Evolutionary conservation across 2,113 vertebrate species (phyloP), one percentile per base, ranked within the genome.

Genomic region (Origma solitaria): DNA sequence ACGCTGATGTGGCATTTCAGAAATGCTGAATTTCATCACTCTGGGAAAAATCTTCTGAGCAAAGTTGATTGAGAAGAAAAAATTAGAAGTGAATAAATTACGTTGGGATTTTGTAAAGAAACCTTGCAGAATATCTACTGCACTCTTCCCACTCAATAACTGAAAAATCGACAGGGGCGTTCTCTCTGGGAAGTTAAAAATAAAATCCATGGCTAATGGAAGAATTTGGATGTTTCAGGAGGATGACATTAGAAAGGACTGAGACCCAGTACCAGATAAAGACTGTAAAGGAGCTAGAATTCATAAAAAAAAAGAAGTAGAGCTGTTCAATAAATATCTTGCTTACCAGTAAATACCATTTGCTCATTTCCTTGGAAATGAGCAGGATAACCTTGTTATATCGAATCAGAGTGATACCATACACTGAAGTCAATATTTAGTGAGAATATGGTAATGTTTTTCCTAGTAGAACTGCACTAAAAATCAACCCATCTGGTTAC

Each of bases 101-200:
- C 77, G 75, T 10, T 21, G 10, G 28, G 40, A n/a, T 35, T 86
- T 89, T 94, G 19, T 85, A 60, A 87, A 64, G 73, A 78, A 82
- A 61, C 7, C 13, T 88, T 83, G 58, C 21, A 90, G 81, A 90
- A 53, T 56, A 62, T 50, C 78, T 69, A 7, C 21, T 71, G 37
- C 28, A 49, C 9, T 62, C 20, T 22, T 95, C 49, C 44, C 35
- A 56, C 65, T 68, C 24, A 44, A 22, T 75, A 71, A 68, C 23
- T 2, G 4, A 58, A 90, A 88, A 93, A 19, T 14, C 37, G 69
- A 27, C 49, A 64, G 37, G 23, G 15, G 10, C 0, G 0, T 61
- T 93, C 37, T 77, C 54, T 7, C 33, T 80, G 25, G 53, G 33
- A 93, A 92, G 27, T 53, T 73, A 88, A 86, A 91, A 85, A 50